Evolutionary conservation across 2,113 vertebrate species (phyloP), one percentile per base, ranked within the genome.

Genomic region (Phocoena sinus): DNA sequence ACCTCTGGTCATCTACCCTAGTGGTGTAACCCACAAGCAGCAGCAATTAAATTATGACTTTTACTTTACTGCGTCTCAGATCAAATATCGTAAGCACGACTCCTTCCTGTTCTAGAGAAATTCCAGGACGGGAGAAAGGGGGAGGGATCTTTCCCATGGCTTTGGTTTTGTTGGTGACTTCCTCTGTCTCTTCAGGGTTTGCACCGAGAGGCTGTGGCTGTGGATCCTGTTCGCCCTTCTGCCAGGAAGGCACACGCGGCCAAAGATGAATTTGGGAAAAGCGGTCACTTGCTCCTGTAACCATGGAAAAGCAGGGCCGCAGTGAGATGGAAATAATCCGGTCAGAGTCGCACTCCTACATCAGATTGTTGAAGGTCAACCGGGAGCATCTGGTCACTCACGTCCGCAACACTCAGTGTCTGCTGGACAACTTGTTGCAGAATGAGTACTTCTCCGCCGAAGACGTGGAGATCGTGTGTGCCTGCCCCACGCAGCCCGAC

Each of bases 381-480:
- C 97, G 99, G 41, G 99, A 99, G 95, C 97, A 99, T 53, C 98
- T 99, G 95, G 99, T 99, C n/a, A 84, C 98, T 0, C 97, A 97
- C n/a, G 98, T 99, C 97, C 99, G 96, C 85, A 99, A 99, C 96
- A 98, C 99, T 0, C 99, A 99, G 97, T 99, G 99, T 94, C 96
- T 99, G 98, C 93, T 99, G 97, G 99, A 99, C 98, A 99, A 99
- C 98, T 97, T 99, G 97, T 70, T 98, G n/a, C 60, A 98, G 71
- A 98, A 98, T 1, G 99, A 98, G 73, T 99, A 99, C 98, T 98
- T 99, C 98, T 99, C 99, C 2, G 89, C 90, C 0, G 99, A 99
- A 87, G 99, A 99, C 11, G 99, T 98, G 0, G 99, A 99, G 98
- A 99, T 99, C 0, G 98, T 99, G 28, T 98, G 98, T 56, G 99